These are phyloP conservation scores for Globodera rostochiensis DNA, from an alignment of 1,140 invertebrate genomes.

Conservation along the genomic window DNA sequence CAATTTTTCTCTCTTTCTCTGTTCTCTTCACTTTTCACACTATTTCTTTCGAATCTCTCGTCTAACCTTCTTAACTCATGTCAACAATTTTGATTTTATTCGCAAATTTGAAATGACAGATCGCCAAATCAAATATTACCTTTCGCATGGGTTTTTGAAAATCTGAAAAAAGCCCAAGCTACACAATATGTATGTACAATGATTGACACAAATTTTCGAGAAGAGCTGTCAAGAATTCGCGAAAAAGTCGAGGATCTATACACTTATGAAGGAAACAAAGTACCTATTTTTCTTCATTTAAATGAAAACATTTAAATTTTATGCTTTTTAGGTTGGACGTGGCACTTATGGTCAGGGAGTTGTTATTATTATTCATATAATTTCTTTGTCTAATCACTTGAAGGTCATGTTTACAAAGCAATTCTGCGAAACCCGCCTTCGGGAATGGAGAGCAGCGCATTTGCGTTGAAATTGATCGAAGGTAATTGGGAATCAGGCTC, in stretches of 20 bases:
- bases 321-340: slow-evolving; percentile 71
- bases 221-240: slow-evolving; percentile 45
- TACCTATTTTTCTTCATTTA: slow-evolving; percentile 66
- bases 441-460: slow-evolving; percentile 72
- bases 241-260: slow-evolving; percentile 89
- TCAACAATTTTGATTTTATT: too few species aligned
- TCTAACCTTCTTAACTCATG: too few species aligned
- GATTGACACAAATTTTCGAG: slow-evolving; percentile 55
- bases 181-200: slow-evolving; percentile 12
- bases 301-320: slow-evolving; percentile 14
- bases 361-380: neutral
- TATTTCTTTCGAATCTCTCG: too few species aligned
- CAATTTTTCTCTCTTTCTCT: too few species aligned
- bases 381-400: neutral
- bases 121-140: too few species aligned
- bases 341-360: slow-evolving; percentile 85
- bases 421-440: slow-evolving; percentile 73
- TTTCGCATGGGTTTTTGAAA: too few species aligned
- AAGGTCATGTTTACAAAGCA: slow-evolving; percentile 88
- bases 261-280: slow-evolving; percentile 98
- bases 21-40: too few species aligned
- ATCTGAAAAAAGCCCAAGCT: too few species aligned
- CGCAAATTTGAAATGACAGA: too few species aligned
- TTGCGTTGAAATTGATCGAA: slow-evolving; percentile 98
- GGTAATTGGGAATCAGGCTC: slow-evolving; percentile 68